A percentile compares a stretch with the other conserved stretches of the same genome.
phyloP scores from a whole-genome alignment of 2,113 vertebrate species.

The Peromyscus maniculatus region DNA sequence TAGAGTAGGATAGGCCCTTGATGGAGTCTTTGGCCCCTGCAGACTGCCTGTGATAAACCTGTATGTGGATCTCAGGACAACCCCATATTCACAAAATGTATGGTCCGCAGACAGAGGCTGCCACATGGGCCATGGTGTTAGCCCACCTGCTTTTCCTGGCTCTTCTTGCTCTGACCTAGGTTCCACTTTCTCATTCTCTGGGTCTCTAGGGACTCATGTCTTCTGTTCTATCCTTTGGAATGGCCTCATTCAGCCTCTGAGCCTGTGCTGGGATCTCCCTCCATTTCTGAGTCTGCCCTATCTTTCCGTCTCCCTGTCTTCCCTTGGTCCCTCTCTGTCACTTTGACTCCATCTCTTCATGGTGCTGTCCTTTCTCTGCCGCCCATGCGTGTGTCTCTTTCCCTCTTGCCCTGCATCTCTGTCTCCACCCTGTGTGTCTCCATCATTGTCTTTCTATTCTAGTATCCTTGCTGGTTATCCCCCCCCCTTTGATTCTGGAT shows the following conservation, averaged over 20 bases:
- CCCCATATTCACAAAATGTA: not conserved
- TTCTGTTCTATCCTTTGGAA: not conserved
- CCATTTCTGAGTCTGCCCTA: not conserved
- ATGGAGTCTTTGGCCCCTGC: not conserved
- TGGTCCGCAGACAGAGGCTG: not conserved
- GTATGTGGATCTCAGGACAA: not conserved
- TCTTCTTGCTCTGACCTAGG: not conserved
- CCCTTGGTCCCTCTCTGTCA: not conserved
- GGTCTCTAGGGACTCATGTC: not conserved
- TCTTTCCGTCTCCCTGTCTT: not conserved
- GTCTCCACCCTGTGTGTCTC: not conserved
- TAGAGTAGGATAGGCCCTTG: not conserved
- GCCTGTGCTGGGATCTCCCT: not conserved
- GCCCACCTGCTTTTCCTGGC: not conserved
- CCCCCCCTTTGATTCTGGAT: not conserved
- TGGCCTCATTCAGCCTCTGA: not conserved
- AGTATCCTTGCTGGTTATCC: not conserved
- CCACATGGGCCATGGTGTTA: not conserved
- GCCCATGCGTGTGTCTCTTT: not conserved
- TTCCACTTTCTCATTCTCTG: not conserved
- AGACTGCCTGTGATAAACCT: not conserved
- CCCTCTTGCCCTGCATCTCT: not conserved
- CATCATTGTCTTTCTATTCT: not conserved
- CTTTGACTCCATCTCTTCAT: not conserved
- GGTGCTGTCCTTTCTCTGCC: not conserved